A percentile compares a stretch with the other conserved stretches of the same genome.
Conservation (phyloP, 2,888 invertebrate genomes). For the Shargacucullia verbasci region DNA sequence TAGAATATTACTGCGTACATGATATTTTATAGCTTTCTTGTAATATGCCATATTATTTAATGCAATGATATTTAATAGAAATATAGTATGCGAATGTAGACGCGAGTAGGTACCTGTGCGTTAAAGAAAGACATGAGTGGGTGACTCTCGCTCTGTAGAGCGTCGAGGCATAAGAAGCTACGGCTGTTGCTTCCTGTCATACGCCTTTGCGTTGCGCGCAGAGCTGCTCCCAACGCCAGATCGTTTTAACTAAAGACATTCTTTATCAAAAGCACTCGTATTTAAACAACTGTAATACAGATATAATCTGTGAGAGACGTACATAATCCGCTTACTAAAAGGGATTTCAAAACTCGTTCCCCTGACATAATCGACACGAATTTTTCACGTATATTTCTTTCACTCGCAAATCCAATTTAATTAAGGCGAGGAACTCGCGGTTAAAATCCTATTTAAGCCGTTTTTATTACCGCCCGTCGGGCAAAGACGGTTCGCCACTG, state of each 20-base stretch:
- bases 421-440: slow-evolving; percentile 88
- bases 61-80: slow-evolving; percentile 9
- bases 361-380: slow-evolving; percentile 86
- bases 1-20: slow-evolving; percentile 62
- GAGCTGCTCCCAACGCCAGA: slow-evolving; percentile 48
- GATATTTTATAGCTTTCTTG: slow-evolving; percentile 44
- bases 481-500: slow-evolving; percentile 86
- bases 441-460: slow-evolving; percentile 89
- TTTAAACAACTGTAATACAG: slow-evolving; percentile 61
- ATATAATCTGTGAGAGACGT: slow-evolving; percentile 72
- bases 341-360: slow-evolving; percentile 82
- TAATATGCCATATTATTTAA: slow-evolving; percentile 25
- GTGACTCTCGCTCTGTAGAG: slow-evolving; percentile 34
- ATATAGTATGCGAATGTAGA: not conserved
- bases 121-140: slow-evolving; percentile 21
- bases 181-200: slow-evolving; percentile 80
- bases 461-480: slow-evolving; percentile 88
- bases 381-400: slow-evolving; percentile 88
- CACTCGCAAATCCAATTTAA: slow-evolving; percentile 89
- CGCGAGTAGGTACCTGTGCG: slow-evolving; percentile 6
- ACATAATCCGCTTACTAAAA: slow-evolving; percentile 79
- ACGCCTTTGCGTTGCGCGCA: slow-evolving; percentile 59
- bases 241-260: slow-evolving; percentile 56
- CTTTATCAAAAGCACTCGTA: slow-evolving; percentile 55
- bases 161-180: slow-evolving; percentile 52